Conservation (phyloP, 35 echinoderm and acorn worm genomes). For the Patiria miniata region DNA sequence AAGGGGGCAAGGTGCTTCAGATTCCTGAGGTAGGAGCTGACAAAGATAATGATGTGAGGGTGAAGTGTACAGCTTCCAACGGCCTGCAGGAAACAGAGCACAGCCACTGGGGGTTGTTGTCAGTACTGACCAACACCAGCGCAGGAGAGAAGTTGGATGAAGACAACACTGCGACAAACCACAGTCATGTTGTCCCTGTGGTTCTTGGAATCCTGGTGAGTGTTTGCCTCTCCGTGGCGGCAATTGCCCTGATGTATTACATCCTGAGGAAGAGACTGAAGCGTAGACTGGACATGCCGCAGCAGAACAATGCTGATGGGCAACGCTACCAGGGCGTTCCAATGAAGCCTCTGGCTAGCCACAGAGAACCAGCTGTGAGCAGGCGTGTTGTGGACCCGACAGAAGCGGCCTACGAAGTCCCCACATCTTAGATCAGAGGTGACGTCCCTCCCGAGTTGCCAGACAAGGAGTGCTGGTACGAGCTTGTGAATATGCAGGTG, state of each 20-base stretch:
- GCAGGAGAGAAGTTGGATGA: neutral
- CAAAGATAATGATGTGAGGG: neutral
- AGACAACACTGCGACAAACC: neutral
- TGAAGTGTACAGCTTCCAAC: neutral
- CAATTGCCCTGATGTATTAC: neutral
- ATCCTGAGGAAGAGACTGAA: neutral
- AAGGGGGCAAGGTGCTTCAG: neutral
- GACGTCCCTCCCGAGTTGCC: too few relatives aligned
- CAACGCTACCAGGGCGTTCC: too few relatives aligned
- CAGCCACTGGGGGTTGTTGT: neutral
- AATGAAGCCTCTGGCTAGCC: too few relatives aligned
- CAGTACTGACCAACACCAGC: neutral
- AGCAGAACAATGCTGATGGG: too few relatives aligned
- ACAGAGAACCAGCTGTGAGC: too few relatives aligned
- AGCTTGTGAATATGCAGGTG: too few relatives aligned
- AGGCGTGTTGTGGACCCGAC: too few relatives aligned
- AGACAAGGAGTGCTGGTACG: too few relatives aligned
- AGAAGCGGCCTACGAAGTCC: too few relatives aligned
- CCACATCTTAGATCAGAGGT: too few relatives aligned
- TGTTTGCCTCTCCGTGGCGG: neutral
- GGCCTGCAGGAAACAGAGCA: neutral
- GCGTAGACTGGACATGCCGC: too few relatives aligned
- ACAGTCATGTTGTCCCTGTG: neutral
- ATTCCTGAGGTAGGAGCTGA: neutral
- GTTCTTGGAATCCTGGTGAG: neutral